Evolutionary conservation across 2,888 invertebrate species (phyloP).

Genomic region (Ochropacha duplaris): DNA sequence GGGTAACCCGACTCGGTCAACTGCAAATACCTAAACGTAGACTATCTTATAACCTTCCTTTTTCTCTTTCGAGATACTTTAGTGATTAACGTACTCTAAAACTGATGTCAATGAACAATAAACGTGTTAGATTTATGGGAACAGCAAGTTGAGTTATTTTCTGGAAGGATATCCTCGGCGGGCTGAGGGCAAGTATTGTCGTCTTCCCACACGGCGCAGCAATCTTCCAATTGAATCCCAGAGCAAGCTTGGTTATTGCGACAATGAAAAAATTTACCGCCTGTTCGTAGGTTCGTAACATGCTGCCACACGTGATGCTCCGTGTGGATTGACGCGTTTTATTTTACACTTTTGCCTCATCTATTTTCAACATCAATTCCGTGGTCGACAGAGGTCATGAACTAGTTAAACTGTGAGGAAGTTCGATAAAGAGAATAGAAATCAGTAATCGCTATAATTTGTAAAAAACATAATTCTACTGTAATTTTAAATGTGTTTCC

Average conservation of each 20-base stretch:
- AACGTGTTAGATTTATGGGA: conserved; percentile 31
- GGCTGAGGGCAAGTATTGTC: conserved; percentile 69
- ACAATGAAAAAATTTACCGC: conserved; percentile 78
- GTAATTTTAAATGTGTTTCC: not conserved
- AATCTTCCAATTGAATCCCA: conserved; percentile 79
- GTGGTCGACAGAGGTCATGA: not conserved
- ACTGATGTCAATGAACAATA: no score
- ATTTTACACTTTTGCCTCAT: conserved; percentile 3
- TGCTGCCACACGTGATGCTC: conserved; percentile 15
- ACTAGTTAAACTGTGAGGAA: not conserved
- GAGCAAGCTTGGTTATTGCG: conserved; percentile 72
- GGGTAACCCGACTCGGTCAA: no score
- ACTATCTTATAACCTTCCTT: no score
- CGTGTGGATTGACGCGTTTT: conserved; percentile 13
- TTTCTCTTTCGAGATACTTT: no score
- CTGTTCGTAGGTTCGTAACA: conserved; percentile 40
- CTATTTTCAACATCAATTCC: not conserved
- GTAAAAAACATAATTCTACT: no score
- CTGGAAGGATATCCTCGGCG: conserved; percentile 80
- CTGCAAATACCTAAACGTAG: no score
- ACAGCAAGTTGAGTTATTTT: conserved; percentile 55
- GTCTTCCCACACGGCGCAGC: conserved; percentile 72
- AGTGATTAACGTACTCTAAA: not conserved
- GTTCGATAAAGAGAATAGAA: not conserved
- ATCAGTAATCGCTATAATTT: not conserved